phyloP scores from a whole-genome alignment of 1,140 invertebrate species.

The Camponotus floridanus region DNA sequence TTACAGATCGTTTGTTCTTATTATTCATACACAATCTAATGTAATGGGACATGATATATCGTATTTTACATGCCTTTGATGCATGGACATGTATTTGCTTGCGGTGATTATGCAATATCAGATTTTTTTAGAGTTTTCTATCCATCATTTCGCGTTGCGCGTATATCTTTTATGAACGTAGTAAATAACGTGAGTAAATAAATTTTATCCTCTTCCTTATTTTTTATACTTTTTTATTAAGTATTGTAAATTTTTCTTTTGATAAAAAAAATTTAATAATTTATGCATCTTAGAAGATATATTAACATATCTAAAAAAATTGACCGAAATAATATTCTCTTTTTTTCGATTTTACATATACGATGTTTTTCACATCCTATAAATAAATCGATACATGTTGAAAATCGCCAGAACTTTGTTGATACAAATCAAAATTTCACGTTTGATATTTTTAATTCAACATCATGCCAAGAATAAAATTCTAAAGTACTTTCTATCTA shows the following conservation, averaged over 20 bases:
- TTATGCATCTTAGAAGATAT: not conserved
- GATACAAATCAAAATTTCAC: not conserved
- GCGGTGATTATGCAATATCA: not conserved
- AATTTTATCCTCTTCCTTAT: not conserved
- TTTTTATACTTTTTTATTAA: not conserved
- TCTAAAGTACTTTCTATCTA: not conserved
- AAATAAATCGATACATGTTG: not conserved
- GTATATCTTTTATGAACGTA: conserved; percentile 8
- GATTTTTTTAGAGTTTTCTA: not conserved
- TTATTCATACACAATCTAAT: conserved; percentile 9
- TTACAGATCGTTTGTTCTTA: not conserved
- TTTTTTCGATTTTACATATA: conserved; percentile 3
- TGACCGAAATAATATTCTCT: not conserved
- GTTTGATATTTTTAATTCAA: conserved; percentile 45
- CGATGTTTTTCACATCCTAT: not conserved
- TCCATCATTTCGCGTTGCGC: not conserved
- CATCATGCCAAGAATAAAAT: conserved; percentile 33
- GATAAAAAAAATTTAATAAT: conserved; percentile 12
- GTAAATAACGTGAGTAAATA: not conserved
- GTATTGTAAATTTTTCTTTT: not conserved
- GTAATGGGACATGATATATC: conserved; percentile 10
- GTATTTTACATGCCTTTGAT: conserved; percentile 39
- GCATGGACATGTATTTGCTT: conserved; percentile 4
- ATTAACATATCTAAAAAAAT: conserved; percentile 4
- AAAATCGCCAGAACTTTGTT: not conserved